These are phyloP conservation scores for Dicycla oo DNA, from an alignment of 2,888 invertebrate species.

Conservation along the genomic window DNA sequence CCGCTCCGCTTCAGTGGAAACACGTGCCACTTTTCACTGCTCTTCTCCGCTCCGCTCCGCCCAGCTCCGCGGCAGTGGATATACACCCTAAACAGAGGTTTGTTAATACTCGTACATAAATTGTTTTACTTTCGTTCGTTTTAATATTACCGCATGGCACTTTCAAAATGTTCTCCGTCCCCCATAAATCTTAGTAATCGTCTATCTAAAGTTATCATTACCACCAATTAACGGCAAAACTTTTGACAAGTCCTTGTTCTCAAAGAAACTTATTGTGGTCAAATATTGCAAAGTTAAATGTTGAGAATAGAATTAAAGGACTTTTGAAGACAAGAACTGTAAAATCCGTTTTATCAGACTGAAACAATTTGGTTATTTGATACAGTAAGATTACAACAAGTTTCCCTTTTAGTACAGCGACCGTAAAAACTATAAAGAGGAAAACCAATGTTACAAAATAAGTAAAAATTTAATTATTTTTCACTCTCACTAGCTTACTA, in stretches of 20 bases:
- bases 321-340: constrained; percentile 4
- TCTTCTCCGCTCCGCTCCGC: too few species aligned
- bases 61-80: too few species aligned
- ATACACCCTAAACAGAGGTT: not conserved
- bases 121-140: not conserved
- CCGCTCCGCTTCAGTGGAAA: too few species aligned
- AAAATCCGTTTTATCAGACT: constrained; percentile 5
- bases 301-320: constrained; percentile 13
- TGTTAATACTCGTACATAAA: not conserved
- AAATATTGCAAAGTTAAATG: constrained; percentile 43
- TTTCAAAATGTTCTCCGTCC: constrained; percentile 18
- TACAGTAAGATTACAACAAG: not conserved
- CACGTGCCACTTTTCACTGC: too few species aligned
- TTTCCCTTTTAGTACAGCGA: not conserved
- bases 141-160: constrained; percentile 5
- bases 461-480: not conserved
- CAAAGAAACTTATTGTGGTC: constrained; percentile 43
- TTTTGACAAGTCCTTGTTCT: constrained; percentile 42
- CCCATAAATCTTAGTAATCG: constrained; percentile 46
- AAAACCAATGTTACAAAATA: not conserved
- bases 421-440: not conserved
- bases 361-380: constrained; percentile 13
- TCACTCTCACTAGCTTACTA: not conserved
- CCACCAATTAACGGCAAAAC: constrained; percentile 40
- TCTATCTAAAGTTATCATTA: constrained; percentile 49